Conservation (phyloP, 2,113 vertebrate genomes). For the Machaerirhynchus nigripectus region DNA sequence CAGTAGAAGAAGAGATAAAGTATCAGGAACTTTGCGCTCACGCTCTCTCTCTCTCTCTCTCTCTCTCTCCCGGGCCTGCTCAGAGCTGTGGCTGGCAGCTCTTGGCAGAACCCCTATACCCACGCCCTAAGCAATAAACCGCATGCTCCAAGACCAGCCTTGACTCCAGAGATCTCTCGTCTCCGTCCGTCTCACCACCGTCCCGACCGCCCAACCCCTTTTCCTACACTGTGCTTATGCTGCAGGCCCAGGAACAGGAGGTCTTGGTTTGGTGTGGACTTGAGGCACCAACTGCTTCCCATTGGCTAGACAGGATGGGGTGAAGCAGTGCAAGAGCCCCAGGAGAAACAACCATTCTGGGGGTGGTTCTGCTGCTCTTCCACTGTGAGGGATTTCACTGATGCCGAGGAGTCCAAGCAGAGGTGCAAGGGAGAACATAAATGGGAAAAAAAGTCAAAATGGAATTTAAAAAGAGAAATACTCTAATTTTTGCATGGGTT, state of each 20-base stretch:
- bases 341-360: neutral
- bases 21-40: too few relatives aligned
- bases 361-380: neutral
- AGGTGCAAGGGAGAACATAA: neutral
- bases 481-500: neutral
- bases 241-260: neutral
- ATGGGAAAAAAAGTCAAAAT: neutral
- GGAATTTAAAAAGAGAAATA: fast-evolving
- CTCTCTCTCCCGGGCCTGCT: too few relatives aligned
- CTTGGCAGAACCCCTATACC: too few relatives aligned
- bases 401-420: neutral
- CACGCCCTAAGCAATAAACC: too few relatives aligned
- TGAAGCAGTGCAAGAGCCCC: neutral
- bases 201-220: too few relatives aligned
- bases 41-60: too few relatives aligned
- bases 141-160: too few relatives aligned
- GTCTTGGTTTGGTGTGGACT: neutral
- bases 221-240: neutral
- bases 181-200: too few relatives aligned
- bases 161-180: too few relatives aligned
- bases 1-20: too few relatives aligned
- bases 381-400: neutral
- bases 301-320: neutral
- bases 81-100: too few relatives aligned
- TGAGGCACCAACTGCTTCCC: neutral